These are phyloP conservation scores for Liolophura sinensis DNA, from an alignment of 1,140 invertebrate species.

Conservation along the genomic window DNA sequence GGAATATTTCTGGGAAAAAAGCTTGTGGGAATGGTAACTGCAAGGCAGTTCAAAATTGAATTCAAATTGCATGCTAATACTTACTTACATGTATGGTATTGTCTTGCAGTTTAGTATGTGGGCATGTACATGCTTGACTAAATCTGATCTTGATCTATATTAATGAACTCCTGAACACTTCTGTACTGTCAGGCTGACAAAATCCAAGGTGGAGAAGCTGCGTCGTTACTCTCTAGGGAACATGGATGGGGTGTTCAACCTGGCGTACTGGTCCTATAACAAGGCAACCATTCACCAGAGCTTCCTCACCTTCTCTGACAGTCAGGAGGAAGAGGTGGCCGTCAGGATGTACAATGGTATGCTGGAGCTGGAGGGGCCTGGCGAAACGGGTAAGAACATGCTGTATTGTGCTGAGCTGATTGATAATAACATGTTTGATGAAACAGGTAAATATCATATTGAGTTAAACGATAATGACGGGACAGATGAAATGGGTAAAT, in stretches of 20 bases:
- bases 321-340: constrained; percentile 79
- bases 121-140: no score
- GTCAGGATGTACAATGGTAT: constrained; percentile 68
- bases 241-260: constrained; percentile 47
- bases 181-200: constrained; percentile 70
- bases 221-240: constrained; percentile 74
- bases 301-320: constrained; percentile 80
- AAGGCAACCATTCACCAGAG: constrained; percentile 78
- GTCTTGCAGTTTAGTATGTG: no score
- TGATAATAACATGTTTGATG: neutral
- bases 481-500: neutral
- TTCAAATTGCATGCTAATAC: no score
- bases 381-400: constrained; percentile 54
- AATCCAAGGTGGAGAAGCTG: constrained; percentile 83
- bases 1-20: no score
- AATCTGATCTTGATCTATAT: no score
- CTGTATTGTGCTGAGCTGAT: neutral
- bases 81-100: no score
- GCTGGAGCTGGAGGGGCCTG: constrained; percentile 82
- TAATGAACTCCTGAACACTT: no score
- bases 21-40: no score
- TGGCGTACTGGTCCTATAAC: constrained; percentile 85
- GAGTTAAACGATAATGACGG: no score
- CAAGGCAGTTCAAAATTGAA: no score
- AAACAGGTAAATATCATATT: no score